Percentiles rank a stretch among this genome's conserved stretches.
phyloP scores from a whole-genome alignment of 2,888 invertebrate species.

The Caenorhabditis auriculariae region DNA sequence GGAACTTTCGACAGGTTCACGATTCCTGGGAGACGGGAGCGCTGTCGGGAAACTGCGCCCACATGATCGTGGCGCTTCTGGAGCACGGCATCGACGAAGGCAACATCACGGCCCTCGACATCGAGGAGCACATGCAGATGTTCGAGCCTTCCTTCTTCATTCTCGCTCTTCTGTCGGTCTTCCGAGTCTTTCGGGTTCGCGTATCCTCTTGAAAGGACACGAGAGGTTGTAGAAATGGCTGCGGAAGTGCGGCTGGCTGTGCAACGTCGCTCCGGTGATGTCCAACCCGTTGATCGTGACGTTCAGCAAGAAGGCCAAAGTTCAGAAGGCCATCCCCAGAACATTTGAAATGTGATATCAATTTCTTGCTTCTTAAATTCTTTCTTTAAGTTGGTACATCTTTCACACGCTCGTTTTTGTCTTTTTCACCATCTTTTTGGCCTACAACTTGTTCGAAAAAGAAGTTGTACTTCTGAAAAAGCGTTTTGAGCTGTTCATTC shows the following conservation, averaged over 20 bases:
- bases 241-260: not conserved
- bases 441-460: not conserved
- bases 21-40: conserved; percentile 21
- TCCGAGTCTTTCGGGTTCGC: not conserved
- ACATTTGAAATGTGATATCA: conserved; percentile 9
- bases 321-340: not conserved
- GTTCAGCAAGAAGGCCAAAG: not conserved
- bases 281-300: conserved; percentile 2
- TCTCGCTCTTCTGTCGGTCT: not conserved
- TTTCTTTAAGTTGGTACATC: too few relatives aligned
- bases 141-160: not conserved
- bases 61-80: conserved; percentile 20
- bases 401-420: conserved; percentile 1
- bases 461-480: not conserved
- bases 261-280: not conserved
- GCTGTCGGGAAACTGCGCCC: conserved; percentile 17
- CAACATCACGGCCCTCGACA: conserved; percentile 1
- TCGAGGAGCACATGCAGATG: not conserved
- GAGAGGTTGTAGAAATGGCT: not conserved
- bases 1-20: conserved; percentile 6
- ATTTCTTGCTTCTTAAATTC: too few relatives aligned
- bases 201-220: not conserved
- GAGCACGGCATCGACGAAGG: conserved; percentile 37
- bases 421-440: not conserved
- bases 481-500: not conserved